Percentiles rank a stretch among this genome's conserved stretches.
Conservation (phyloP, 2,888 invertebrate species). For the Nudaria mundana region DNA sequence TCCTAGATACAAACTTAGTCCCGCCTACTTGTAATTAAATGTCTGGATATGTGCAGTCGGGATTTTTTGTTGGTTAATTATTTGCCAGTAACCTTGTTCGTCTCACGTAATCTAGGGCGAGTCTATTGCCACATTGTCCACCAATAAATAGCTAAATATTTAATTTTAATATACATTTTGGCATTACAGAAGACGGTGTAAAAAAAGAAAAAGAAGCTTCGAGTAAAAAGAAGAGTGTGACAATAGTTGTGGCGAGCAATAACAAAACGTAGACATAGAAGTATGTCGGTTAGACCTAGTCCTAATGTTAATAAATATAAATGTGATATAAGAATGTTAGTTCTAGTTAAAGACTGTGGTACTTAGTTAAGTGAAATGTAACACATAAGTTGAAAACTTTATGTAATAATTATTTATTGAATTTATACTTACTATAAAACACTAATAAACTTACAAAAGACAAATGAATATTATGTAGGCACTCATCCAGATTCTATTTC, state of each 20-base stretch:
- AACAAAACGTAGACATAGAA: constrained; percentile 19
- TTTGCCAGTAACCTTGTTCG: too few species aligned
- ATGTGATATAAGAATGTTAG: constrained; percentile 6
- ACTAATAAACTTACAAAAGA: too few species aligned
- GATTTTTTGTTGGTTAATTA: too few species aligned
- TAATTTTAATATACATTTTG: background rate
- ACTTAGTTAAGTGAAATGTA: background rate
- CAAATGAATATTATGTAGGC: too few species aligned
- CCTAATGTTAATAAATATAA: constrained; percentile 17
- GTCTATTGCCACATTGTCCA: too few species aligned
- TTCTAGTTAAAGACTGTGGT: background rate
- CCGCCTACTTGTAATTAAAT: too few species aligned
- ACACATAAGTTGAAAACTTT: background rate
- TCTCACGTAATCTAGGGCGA: too few species aligned
- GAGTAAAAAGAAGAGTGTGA: constrained; percentile 20
- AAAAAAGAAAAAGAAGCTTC: constrained; percentile 20
- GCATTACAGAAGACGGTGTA: constrained; percentile 5
- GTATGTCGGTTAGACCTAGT: constrained; percentile 19
- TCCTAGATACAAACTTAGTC: too few species aligned
- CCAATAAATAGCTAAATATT: too few species aligned
- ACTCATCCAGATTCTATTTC: too few species aligned
- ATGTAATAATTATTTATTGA: background rate
- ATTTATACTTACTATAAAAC: too few species aligned
- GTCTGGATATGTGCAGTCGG: too few species aligned
- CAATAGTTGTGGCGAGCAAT: constrained; percentile 10